phyloP scores from a whole-genome alignment of 1,140 invertebrate genomes.

The Eriocheir sinensis region DNA sequence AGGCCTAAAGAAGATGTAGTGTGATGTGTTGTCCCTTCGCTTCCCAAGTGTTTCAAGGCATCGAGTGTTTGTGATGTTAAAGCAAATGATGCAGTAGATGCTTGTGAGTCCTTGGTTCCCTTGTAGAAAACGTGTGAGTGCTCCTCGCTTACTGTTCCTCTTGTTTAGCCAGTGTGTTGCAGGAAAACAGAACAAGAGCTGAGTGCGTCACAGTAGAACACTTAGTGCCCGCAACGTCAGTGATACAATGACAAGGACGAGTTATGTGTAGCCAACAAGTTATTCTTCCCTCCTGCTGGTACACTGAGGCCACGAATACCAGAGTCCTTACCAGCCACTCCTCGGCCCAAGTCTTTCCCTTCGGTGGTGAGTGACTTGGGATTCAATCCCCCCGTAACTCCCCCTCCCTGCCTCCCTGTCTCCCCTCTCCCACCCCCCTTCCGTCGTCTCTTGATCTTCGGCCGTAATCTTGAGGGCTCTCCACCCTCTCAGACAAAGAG shows the following conservation, averaged over 20 bases:
- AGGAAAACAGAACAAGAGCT: no score
- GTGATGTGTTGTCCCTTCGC: slow-evolving; percentile 19
- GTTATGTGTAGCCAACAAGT: background rate
- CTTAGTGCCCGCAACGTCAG: no score
- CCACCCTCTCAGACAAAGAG: slow-evolving; percentile 36
- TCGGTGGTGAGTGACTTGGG: background rate
- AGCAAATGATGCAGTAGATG: background rate
- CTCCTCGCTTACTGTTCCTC: background rate
- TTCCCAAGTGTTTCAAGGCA: background rate
- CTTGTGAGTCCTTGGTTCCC: background rate
- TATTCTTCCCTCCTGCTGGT: background rate
- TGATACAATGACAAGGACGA: no score
- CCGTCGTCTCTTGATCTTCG: slow-evolving; percentile 66
- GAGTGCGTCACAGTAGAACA: no score
- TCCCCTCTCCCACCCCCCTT: background rate
- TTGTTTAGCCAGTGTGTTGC: no score
- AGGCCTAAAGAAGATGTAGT: background rate
- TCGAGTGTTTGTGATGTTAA: background rate
- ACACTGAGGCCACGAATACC: no score
- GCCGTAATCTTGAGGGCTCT: slow-evolving; percentile 73
- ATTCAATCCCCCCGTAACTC: background rate
- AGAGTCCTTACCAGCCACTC: background rate
- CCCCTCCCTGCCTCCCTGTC: background rate
- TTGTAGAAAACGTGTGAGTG: background rate
- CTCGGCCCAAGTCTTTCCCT: background rate